These are phyloP conservation scores for Columbina picui DNA, from an alignment of 2,113 vertebrate genomes.

Conservation along the genomic window DNA sequence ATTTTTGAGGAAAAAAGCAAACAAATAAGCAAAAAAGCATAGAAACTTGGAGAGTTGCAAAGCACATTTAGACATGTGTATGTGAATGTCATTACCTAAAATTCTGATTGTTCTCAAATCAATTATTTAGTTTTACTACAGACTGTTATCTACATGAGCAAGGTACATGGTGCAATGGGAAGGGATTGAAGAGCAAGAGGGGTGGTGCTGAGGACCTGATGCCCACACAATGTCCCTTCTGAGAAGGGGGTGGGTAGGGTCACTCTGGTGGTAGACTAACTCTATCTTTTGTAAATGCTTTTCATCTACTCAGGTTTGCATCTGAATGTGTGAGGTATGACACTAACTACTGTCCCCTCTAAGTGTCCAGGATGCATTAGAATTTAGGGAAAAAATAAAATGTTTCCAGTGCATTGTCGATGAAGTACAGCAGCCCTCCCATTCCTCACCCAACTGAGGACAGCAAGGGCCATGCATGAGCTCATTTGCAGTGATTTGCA, in stretches of 20 bases:
- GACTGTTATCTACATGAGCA: background rate
- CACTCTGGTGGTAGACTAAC: background rate
- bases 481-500: background rate
- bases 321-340: background rate
- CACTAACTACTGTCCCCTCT: background rate
- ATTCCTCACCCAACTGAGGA: background rate
- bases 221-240: background rate
- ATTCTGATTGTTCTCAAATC: background rate
- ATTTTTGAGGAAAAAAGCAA: background rate
- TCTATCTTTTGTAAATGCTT: background rate
- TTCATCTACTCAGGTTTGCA: background rate
- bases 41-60: background rate
- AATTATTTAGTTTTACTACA: background rate
- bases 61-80: background rate
- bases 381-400: background rate
- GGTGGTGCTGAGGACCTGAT: background rate
- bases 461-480: accelerated
- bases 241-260: background rate
- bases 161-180: background rate
- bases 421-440: background rate
- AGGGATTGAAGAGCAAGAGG: background rate
- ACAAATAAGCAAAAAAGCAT: background rate
- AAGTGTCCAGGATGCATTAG: background rate
- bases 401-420: background rate
- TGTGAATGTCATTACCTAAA: background rate